Conservation (phyloP, 1,140 invertebrate species). For the Harpegnathos saltator region DNA sequence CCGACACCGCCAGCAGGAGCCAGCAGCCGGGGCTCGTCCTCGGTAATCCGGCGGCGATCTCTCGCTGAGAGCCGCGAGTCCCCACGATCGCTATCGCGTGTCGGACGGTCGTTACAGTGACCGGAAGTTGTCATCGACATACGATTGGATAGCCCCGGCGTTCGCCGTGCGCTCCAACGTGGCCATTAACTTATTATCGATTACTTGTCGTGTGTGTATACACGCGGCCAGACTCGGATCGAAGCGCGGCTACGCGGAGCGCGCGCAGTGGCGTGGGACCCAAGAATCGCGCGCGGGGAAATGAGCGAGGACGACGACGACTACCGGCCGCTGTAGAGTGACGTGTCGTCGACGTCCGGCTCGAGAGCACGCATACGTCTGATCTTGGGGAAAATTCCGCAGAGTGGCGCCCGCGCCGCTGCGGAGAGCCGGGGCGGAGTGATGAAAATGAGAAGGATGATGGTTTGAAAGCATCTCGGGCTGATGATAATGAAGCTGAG, state of each 20-base stretch:
- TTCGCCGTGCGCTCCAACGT: slow-evolving; percentile 59
- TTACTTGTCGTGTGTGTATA: slow-evolving; percentile 63
- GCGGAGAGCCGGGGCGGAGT: no score
- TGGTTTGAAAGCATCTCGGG: no score
- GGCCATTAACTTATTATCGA: slow-evolving; percentile 78
- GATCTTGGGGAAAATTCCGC: no score
- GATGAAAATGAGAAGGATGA: no score
- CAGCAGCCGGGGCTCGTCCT: background rate
- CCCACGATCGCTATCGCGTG: slow-evolving; percentile 68
- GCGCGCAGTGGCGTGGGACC: slow-evolving; percentile 35
- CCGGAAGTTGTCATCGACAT: slow-evolving; percentile 71
- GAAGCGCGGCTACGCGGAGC: slow-evolving; percentile 21
- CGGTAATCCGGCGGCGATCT: slow-evolving; percentile 17
- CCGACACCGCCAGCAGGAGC: slow-evolving; percentile 12
- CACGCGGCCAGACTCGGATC: slow-evolving; percentile 48
- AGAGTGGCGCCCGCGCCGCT: no score
- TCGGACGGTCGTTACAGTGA: slow-evolving; percentile 66
- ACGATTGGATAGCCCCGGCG: slow-evolving; percentile 65
- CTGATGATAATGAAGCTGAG: no score
- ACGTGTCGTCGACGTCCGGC: no score
- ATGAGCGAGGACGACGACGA: no score
- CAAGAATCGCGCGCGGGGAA: background rate
- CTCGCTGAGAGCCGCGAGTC: slow-evolving; percentile 35
- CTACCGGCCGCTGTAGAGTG: no score
- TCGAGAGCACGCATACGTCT: no score